A percentile compares a stretch with the other conserved stretches of the same genome.
Conservation (phyloP, 2,113 vertebrate species). For the Ptyas mucosa region DNA sequence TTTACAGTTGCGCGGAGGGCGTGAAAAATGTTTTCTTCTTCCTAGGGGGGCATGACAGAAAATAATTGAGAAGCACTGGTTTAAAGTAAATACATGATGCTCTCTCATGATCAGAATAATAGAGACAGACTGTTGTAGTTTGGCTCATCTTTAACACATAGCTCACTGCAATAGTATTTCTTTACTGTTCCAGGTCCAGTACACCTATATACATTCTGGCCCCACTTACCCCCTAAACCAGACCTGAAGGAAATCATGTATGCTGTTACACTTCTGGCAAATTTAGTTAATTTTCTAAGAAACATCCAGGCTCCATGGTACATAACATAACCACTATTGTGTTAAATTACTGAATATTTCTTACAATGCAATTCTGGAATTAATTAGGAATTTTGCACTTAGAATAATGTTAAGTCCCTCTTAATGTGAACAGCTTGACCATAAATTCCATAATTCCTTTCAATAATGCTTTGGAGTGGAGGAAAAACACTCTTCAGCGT, state of each 20-base stretch:
- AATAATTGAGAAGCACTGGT: too few relatives aligned
- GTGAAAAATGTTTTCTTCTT: too few relatives aligned
- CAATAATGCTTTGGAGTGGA: not conserved
- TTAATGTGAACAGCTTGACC: not conserved
- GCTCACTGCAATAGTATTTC: not conserved
- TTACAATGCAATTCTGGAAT: not conserved
- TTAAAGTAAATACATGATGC: not conserved
- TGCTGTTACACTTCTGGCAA: not conserved
- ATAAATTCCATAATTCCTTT: not conserved
- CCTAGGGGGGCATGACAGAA: too few relatives aligned
- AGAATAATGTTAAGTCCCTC: not conserved
- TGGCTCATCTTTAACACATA: not conserved
- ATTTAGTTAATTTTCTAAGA: not conserved
- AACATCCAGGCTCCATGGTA: not conserved
- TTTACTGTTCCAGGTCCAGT: not conserved
- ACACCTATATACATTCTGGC: not conserved
- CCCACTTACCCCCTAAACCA: not conserved
- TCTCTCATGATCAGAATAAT: not conserved
- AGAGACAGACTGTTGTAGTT: not conserved
- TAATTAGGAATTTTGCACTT: not conserved
- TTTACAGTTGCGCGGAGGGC: too few relatives aligned
- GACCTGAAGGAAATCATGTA: not conserved
- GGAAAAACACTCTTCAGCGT: not conserved
- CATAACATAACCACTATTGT: not conserved
- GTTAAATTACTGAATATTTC: not conserved